Evolutionary conservation across 2,113 vertebrate species (phyloP).

Genomic region (Elaphurus davidianus): DNA sequence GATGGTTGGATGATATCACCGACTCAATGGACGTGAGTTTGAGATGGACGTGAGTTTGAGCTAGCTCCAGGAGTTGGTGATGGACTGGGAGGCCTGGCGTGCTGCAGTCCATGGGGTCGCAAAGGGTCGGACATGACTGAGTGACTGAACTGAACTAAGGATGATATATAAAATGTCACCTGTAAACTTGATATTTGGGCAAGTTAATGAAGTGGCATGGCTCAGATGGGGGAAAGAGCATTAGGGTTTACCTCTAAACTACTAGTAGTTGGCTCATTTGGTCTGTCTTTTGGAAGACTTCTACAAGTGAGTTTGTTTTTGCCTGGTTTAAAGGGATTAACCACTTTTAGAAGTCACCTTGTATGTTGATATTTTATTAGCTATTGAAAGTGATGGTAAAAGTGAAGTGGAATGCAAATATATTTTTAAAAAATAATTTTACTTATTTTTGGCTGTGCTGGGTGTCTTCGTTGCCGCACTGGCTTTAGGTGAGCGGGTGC

Average conservation of each 20-base stretch:
- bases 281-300: conserved; percentile 26
- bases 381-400: conserved; percentile 1
- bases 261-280: not conserved
- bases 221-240: not conserved
- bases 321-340: conserved; percentile 13
- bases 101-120: not conserved
- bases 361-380: conserved; percentile 4
- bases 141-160: not conserved
- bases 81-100: not conserved
- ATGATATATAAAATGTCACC: conserved; percentile 8
- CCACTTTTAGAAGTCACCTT: conserved; percentile 24
- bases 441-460: not conserved
- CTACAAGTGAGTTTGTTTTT: conserved; percentile 44
- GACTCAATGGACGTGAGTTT: not conserved
- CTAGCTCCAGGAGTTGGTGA: not conserved
- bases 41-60: not conserved
- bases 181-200: not conserved
- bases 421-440: not conserved
- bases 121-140: not conserved
- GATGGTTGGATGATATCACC: not conserved
- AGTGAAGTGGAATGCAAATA: conserved; percentile 15
- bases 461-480: rapidly evolving
- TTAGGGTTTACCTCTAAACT: not conserved
- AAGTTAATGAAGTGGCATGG: conserved; percentile 8
- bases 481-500: not conserved